These are phyloP conservation scores for roundworm (Caenorhabditis elegans) DNA, from an alignment of 1,140 invertebrate genomes.

Conservation along the genomic window DNA sequence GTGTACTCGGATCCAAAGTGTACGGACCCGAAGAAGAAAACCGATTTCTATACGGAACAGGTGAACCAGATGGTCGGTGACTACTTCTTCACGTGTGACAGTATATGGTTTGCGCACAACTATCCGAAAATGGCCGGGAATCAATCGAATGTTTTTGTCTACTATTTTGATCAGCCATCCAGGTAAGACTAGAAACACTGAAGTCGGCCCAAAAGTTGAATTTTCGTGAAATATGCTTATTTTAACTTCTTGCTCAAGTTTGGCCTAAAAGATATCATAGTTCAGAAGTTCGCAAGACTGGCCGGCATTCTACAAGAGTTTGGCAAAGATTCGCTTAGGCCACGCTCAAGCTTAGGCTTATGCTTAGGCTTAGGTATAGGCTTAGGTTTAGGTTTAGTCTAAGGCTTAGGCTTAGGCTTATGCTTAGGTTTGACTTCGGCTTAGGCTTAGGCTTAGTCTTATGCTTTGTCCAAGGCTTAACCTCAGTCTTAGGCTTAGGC, in stretches of 20 bases:
- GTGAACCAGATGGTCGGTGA: conserved; percentile 66
- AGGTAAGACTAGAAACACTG: conserved; percentile 31
- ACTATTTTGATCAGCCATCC: conserved; percentile 65
- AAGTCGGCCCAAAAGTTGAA: no score
- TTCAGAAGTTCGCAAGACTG: not conserved
- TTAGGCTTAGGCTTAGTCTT: no score
- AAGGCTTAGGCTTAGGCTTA: no score
- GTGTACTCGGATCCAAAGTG: conserved; percentile 57
- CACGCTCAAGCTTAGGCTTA: no score
- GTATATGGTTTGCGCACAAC: conserved; percentile 64
- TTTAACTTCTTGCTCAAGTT: no score
- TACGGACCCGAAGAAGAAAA: conserved; percentile 52
- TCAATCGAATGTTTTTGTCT: conserved; percentile 59
- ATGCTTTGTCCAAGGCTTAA: no score
- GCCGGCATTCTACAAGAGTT: not conserved
- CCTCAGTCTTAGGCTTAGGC: no score
- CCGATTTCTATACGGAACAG: conserved; percentile 60
- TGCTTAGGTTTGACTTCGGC: no score
- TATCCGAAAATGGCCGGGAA: conserved; percentile 44
- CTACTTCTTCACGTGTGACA: conserved; percentile 65
- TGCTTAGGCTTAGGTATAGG: no score
- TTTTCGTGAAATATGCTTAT: no score
- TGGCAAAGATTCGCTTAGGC: not conserved
- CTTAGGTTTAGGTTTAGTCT: no score
- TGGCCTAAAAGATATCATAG: not conserved